These are phyloP conservation scores for Rhaphigaster nebulosa DNA, from an alignment of 2,888 invertebrate genomes.

Conservation along the genomic window DNA sequence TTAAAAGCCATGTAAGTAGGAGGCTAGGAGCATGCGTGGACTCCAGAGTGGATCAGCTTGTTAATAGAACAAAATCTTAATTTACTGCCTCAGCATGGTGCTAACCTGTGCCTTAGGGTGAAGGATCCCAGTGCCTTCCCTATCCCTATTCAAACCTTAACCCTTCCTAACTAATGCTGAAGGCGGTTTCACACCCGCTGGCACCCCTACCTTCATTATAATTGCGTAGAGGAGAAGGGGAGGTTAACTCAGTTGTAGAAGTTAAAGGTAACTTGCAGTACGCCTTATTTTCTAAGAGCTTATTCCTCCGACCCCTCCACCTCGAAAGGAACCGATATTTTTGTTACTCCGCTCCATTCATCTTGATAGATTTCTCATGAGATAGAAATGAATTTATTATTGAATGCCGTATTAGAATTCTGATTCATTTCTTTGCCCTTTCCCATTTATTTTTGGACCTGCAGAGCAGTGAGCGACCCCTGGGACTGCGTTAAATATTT, in stretches of 20 bases:
- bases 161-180: not conserved
- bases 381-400: conserved; percentile 10
- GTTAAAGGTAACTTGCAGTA: not conserved
- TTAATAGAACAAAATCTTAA: too few species aligned
- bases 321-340: not conserved
- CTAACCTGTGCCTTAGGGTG: too few species aligned
- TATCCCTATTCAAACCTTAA: not conserved
- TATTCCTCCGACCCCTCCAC: not conserved
- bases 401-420: conserved; percentile 2
- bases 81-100: too few species aligned
- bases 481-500: conserved; percentile 28
- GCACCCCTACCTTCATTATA: not conserved
- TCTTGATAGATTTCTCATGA: conserved; percentile 24
- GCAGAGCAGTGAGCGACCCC: not conserved
- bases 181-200: not conserved
- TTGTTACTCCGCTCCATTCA: not conserved
- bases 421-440: not conserved
- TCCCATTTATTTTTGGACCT: not conserved
- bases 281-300: not conserved
- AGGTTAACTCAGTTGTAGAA: not conserved
- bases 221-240: not conserved
- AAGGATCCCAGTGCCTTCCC: too few species aligned
- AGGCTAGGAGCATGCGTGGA: too few species aligned
- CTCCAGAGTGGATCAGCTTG: too few species aligned
- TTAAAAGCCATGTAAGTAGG: too few species aligned